A percentile compares a stretch with the other conserved stretches of the same genome.
Evolutionary conservation across 1,140 invertebrate genomes (phyloP).

Genomic region (Danaus plexippus): DNA sequence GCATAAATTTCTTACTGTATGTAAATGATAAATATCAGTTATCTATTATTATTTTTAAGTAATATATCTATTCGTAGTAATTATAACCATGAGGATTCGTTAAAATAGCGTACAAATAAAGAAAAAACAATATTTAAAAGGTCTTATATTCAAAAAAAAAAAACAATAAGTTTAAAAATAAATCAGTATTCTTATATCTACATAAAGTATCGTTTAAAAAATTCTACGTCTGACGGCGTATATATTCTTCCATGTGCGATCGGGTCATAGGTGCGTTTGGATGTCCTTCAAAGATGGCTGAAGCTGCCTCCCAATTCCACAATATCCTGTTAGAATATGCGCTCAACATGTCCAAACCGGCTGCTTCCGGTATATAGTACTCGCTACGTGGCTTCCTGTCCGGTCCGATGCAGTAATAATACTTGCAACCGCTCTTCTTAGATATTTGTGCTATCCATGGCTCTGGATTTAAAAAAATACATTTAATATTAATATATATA

Average conservation of each 20-base stretch:
- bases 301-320: conserved; percentile 51
- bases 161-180: too few species aligned
- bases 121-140: too few species aligned
- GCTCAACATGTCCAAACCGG: conserved; percentile 42
- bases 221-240: conserved; percentile 24
- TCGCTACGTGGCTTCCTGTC: conserved; percentile 38
- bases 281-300: conserved; percentile 40
- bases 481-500: too few species aligned
- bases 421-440: conserved; percentile 43
- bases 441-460: conserved; percentile 60
- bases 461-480: conserved; percentile 27
- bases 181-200: too few species aligned
- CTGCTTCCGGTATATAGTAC: conserved; percentile 37
- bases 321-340: conserved; percentile 34
- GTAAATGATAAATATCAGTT: too few species aligned
- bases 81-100: too few species aligned
- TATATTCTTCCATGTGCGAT: conserved; percentile 42
- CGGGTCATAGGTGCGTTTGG: conserved; percentile 30
- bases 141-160: too few species aligned
- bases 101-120: too few species aligned
- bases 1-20: too few species aligned
- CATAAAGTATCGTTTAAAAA: too few species aligned
- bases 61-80: too few species aligned
- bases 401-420: conserved; percentile 41
- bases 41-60: too few species aligned